These are phyloP conservation scores for Brachycybe producta DNA, from an alignment of 2,888 invertebrate genomes.

Conservation along the genomic window DNA sequence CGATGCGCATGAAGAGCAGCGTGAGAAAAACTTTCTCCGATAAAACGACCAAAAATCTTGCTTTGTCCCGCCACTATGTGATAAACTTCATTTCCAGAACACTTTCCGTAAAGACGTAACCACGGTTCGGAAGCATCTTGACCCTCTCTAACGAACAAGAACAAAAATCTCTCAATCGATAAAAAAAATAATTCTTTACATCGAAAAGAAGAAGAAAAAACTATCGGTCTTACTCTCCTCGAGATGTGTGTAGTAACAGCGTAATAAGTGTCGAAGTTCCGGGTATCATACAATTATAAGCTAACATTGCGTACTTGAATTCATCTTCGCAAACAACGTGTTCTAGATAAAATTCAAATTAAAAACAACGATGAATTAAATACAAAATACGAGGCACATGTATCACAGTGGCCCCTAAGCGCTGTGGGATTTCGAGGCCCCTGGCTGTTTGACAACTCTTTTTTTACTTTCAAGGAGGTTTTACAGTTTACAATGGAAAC, in stretches of 20 bases:
- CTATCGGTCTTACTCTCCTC: slow-evolving; percentile 75
- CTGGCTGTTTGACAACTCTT: no score
- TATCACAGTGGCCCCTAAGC: no score
- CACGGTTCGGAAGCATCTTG: slow-evolving; percentile 91
- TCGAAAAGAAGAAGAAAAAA: neutral
- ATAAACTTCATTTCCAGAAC: slow-evolving; percentile 98
- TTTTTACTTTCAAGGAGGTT: no score
- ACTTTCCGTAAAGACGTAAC: slow-evolving; percentile 95
- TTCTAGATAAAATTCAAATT: slow-evolving; percentile 40
- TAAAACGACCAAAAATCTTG: slow-evolving; percentile 94
- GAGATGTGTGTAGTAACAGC: slow-evolving; percentile 82
- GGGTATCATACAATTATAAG: slow-evolving; percentile 96
- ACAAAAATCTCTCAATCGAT: no score
- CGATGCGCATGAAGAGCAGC: slow-evolving; percentile 97
- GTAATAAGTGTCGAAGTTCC: slow-evolving; percentile 95
- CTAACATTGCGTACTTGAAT: slow-evolving; percentile 92
- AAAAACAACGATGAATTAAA: slow-evolving; percentile 2
- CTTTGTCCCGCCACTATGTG: slow-evolving; percentile 89
- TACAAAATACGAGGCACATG: no score
- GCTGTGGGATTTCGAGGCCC: no score
- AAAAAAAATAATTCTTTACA: no score
- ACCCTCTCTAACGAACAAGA: no score
- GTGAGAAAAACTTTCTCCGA: slow-evolving; percentile 98
- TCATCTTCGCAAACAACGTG: slow-evolving; percentile 98
- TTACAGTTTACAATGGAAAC: no score